A percentile compares a stretch with the other conserved stretches of the same genome.
phyloP scores from a whole-genome alignment of 37 sponge, comb jelly and placozoan genomes.

The Spongilla lacustris region DNA sequence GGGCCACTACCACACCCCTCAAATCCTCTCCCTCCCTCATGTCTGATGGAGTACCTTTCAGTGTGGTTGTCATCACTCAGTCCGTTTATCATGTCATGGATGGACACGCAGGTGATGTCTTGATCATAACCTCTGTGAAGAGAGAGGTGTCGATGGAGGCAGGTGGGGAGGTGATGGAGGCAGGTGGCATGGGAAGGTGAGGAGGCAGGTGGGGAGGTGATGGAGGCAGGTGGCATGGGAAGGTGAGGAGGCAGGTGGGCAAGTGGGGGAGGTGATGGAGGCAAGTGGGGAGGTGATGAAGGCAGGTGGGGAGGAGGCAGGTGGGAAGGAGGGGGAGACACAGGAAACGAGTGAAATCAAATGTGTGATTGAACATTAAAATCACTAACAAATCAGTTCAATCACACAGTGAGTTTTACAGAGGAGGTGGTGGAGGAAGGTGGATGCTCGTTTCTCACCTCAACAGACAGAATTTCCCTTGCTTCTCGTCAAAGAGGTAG shows the following conservation, averaged over 20 bases:
- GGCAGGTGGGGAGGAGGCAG: neutral
- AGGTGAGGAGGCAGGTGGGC: too few relatives aligned
- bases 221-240: too few relatives aligned
- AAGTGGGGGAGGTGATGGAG: too few relatives aligned
- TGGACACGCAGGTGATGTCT: slow-evolving; percentile 1
- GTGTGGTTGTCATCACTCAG: slow-evolving; percentile 11
- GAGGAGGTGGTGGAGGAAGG: too few relatives aligned
- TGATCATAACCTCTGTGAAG: slow-evolving; percentile 24
- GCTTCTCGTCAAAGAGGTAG: slow-evolving; percentile 29
- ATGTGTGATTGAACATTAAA: neutral
- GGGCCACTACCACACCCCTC: neutral
- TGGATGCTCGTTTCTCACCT: neutral
- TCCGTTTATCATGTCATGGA: slow-evolving; percentile 37
- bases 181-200: neutral
- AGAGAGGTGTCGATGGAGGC: neutral
- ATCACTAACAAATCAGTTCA: neutral
- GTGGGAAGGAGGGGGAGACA: neutral
- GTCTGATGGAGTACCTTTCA: slow-evolving; percentile 6
- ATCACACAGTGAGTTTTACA: too few relatives aligned
- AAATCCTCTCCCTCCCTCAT: too few relatives aligned
- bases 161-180: too few relatives aligned
- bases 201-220: neutral
- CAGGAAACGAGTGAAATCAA: neutral
- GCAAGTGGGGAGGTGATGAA: too few relatives aligned
- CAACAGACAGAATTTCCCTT: slow-evolving; percentile 30